These are phyloP conservation scores for Stichodactyla helianthus DNA, from an alignment of 64 coral and sea anemone genomes.

Conservation along the genomic window DNA sequence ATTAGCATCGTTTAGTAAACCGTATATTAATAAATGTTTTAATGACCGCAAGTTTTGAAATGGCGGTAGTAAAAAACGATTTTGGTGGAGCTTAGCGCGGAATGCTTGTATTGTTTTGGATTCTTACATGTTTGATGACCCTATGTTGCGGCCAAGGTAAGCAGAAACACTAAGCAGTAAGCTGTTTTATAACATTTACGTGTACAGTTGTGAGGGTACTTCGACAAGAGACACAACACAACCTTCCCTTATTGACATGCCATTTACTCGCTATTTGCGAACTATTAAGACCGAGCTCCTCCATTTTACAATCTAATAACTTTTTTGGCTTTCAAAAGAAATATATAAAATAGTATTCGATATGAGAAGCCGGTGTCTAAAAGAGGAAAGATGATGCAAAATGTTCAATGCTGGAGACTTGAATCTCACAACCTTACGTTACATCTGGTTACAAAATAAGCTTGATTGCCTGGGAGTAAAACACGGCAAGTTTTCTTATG, in stretches of 20 bases:
- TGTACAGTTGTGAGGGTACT: constrained; percentile 4
- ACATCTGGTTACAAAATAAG: neutral
- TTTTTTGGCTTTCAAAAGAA: neutral
- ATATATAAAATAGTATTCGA: neutral
- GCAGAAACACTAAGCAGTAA: neutral
- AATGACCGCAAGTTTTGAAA: constrained; percentile 17
- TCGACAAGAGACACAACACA: neutral
- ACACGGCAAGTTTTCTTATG: neutral
- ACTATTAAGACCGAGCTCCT: constrained; percentile 1
- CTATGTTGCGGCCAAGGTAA: constrained; percentile 54
- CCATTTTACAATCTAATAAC: neutral
- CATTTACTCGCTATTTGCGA: constrained; percentile 48
- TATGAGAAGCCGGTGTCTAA: neutral
- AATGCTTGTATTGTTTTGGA: constrained; percentile 39
- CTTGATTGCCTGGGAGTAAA: neutral
- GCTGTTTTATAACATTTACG: neutral
- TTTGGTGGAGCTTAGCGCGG: neutral
- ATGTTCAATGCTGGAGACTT: neutral
- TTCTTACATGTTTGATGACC: constrained; percentile 30
- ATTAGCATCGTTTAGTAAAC: constrained; percentile 10
- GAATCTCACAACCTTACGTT: neutral
- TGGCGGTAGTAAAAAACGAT: constrained; percentile 10
- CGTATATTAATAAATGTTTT: neutral
- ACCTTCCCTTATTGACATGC: constrained; percentile 21
- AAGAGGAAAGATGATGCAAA: neutral